Conservation (phyloP, 1,140 invertebrate species). For the Eurytemora carolleeae region DNA sequence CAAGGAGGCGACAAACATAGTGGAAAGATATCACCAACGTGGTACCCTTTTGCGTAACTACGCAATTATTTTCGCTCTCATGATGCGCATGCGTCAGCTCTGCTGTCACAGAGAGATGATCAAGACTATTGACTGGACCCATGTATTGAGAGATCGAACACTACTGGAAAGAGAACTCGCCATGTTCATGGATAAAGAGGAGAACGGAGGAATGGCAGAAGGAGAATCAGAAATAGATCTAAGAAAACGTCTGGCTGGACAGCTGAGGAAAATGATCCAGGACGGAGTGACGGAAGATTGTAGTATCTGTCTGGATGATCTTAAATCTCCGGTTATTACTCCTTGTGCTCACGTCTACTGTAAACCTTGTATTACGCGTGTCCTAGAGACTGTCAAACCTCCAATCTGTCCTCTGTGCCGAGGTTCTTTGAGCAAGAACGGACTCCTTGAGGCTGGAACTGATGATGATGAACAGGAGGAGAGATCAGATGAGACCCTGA, state of each 20-base stretch:
- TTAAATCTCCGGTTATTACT: slow-evolving; percentile 6
- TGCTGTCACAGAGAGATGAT: slow-evolving; percentile 13
- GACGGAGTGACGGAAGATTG: background rate
- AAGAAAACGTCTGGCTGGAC: too few species aligned
- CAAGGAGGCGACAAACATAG: background rate
- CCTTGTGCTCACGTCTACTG: slow-evolving; percentile 9
- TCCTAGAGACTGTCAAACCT: background rate
- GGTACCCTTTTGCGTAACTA: slow-evolving; percentile 5
- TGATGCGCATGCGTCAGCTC: slow-evolving; percentile 8
- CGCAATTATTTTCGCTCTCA: slow-evolving; percentile 7
- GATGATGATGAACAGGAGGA: background rate
- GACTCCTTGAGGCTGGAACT: background rate
- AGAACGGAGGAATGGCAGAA: too few species aligned
- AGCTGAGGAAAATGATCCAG: background rate
- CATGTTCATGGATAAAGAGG: too few species aligned
- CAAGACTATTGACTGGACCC: background rate
- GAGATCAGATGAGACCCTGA: background rate
- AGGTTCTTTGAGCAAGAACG: background rate
- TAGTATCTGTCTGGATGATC: background rate
- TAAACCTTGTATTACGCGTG: background rate
- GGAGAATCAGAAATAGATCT: too few species aligned
- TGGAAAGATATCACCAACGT: background rate
- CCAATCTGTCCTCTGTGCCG: background rate
- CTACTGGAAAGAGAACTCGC: background rate
- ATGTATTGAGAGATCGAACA: background rate